These are phyloP conservation scores for Melanargia galathea DNA, from an alignment of 2,888 invertebrate species.

Conservation along the genomic window DNA sequence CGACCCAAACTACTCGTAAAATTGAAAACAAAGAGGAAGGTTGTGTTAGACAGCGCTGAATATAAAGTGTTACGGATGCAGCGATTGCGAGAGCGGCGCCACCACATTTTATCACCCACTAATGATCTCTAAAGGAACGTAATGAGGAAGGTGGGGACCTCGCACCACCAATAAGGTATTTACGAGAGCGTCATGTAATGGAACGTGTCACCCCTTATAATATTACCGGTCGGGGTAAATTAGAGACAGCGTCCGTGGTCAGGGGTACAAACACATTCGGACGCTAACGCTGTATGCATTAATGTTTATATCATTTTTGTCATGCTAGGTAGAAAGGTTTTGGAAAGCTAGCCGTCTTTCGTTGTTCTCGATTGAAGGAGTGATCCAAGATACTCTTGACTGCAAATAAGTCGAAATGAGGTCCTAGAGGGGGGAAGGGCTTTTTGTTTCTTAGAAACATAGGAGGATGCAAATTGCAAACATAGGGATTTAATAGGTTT, in stretches of 20 bases:
- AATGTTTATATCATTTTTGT: conserved; percentile 5
- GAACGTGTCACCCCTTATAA: conserved; percentile 59
- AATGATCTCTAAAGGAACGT: conserved; percentile 70
- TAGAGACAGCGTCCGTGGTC: conserved; percentile 45
- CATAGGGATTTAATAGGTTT: too few relatives aligned
- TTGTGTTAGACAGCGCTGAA: conserved; percentile 11
- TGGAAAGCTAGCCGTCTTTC: background rate
- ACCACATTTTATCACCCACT: conserved; percentile 76
- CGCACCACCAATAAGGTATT: conserved; percentile 76
- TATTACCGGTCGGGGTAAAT: conserved; percentile 54
- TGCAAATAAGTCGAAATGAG: too few relatives aligned
- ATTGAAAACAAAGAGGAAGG: conserved; percentile 16
- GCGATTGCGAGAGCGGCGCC: conserved; percentile 52
- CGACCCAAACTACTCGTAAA: background rate
- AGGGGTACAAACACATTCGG: conserved; percentile 35
- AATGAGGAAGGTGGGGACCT: conserved; percentile 69
- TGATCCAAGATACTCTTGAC: too few relatives aligned
- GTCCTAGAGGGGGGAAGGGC: too few relatives aligned
- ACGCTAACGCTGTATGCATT: conserved; percentile 31
- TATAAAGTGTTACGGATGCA: conserved; percentile 58
- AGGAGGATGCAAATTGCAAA: too few relatives aligned
- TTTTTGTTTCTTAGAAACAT: too few relatives aligned
- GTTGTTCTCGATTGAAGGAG: background rate
- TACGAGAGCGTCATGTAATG: conserved; percentile 77
- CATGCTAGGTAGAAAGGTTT: background rate